Base-by-base conservation (phyloP, 2,888 invertebrate genomes). In the Drosophila engyochracea region DNA sequence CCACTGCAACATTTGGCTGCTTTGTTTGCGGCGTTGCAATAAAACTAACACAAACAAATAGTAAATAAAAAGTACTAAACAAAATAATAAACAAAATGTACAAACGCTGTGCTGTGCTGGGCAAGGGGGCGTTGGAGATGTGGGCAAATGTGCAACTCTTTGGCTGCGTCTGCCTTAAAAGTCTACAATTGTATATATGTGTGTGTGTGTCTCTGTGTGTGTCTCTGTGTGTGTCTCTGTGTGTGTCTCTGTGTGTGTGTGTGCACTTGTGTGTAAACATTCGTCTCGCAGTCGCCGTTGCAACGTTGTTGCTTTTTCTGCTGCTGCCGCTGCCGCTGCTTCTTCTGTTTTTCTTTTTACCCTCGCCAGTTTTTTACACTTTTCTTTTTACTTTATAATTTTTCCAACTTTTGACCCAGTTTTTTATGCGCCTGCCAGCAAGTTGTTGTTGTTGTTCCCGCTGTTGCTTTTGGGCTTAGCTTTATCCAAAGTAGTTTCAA, bases 321-420 rank as follows among this genome's bases (percentile, higher is more conserved):
- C 22, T 60, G 60, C 53, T 61, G 62, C 52, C 61, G 71, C 61
- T 25, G 25, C 25, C 25, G 28, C 51, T 66, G 78, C 57, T 35
- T 33, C 37, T 63, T 66, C 57, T 61, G 69, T 66, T 75, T 63
- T 74, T 74, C 62, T 70, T 78, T 67, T 57, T 60, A 55, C 28
- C 74, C 74, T 74, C 73, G 77, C 73, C 67, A 88, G 78, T 88
- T 83, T 83, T 77, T 76, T 62, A 82, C 85, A 88, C 85, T 89
- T 87, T 89, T 89, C 88, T 79, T 82, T 70, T 76, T 86, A 74
- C 74, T 82, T 89, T 78, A 87, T 83, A 88, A 82, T 88, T 88
- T 88, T 90, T 89, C 86, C 87, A 90, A 90, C 89, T 83, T 90
- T 89, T 87, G 87, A 89, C 87, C 87, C 81, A 87, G 84, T 86